Base-by-base conservation (phyloP, 64 coral and sea anemone species). In the Anthopleura sola region DNA sequence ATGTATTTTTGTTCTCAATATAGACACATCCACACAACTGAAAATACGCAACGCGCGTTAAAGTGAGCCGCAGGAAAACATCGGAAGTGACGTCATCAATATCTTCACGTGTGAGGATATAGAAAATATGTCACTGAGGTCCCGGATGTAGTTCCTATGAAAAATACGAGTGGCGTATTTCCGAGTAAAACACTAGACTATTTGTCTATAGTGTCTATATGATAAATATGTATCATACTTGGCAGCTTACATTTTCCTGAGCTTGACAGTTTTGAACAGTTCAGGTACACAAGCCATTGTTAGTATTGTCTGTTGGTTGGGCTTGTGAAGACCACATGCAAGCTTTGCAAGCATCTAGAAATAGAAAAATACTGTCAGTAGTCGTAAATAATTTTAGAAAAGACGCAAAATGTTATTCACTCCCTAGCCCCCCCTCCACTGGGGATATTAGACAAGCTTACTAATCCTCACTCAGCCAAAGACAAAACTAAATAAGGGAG, bases 281-380 rank as follows among this genome's bases (percentile, higher is more conserved):
- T 94, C 37, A 49, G 84, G 68, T 17, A 98, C 96, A 56, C 53
- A 49, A 39, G 53, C 33, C 33, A 90, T 49, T 47, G 90, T 90
- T 2, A 98, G 84, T 10, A 98, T 82, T 5, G 96, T 94, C 51
- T 98, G 96, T 81, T 94, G 88, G 75, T 98, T 85, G 47, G 96
- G 96, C 28, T 98, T 98, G 74, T 94, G 89, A 87, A 88, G 90
- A 81, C 96, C 92, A 82, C 89, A 87, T 21, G 80, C 74, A 13
- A 98, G 53, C 80, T 98, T 98, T 21, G 96, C 96, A 69, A 98
- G 80, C 86, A 98, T 89, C 96, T 98, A 44, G 34, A 78, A 26
- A 60, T 1, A 29, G 13, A 71, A 4, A 44, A 44, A 44, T n/a
- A 44, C 9, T 44, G 40, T 44, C 40, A 44, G 9, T 44, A 44